Base-by-base conservation (phyloP, 2,797 vertebrate species). In the Hypotaenidia okinawae region DNA sequence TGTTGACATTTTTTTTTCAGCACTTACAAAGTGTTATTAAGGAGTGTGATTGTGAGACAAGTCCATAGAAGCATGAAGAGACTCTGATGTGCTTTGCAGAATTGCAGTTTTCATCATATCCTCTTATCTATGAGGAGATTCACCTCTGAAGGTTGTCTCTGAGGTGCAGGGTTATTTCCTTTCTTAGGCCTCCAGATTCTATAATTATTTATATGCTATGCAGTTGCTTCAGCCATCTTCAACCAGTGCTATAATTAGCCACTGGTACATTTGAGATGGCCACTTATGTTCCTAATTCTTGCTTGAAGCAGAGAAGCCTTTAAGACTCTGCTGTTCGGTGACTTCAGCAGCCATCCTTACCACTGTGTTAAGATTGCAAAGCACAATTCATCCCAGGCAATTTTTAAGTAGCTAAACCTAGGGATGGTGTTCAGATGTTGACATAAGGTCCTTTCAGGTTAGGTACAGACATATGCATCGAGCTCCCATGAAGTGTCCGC, bases 1-100 rank as follows among this genome's bases (percentile, higher is more conserved):
- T 25, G 18, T 37, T 73, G 83, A 73, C 16, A 32, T 24, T 63
- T 69, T 92, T 67, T 93, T 78, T 87, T 74, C 83, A 81, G 17
- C 22, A 76, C 30, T 94, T 93, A 4, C 11, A 21, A 83, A 72
- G 13, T 59, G 16, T 73, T 73, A 25, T 52, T 74, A 72, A 64
- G 21, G 11, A 74, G 10, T 0, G 1, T 33, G 57, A 68, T 30
- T 74, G 23, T 0, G 3, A 74, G 49, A 76, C 6, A 80, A 70
- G 70, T 59, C 59, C 49, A 19, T 66, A 69, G 87, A 90, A 89
- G 13, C 35, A 59, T 57, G 27, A 70, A 74, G 61, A 63, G 30
- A 11, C 23, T 41, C 55, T 59, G 33, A 59, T 30, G 32, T 32
- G 9, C 35, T 80, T 77, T 82, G 30, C 57, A 87, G 75, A 73